Base-by-base conservation (phyloP, 35 echinoderm and acorn worm genomes). In the Lytechinus variegatus region DNA sequence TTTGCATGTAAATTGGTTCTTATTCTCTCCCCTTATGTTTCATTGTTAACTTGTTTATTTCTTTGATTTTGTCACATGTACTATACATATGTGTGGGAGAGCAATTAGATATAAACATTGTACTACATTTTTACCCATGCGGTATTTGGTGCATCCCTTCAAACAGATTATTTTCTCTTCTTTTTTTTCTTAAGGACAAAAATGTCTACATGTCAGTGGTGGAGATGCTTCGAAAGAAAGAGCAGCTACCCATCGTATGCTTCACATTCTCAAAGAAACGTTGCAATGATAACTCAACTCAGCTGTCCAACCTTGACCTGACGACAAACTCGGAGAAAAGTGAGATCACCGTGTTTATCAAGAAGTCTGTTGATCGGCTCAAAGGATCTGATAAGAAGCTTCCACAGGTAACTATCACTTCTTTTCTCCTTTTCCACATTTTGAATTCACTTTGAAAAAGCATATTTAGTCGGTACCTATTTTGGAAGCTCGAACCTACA, bases 201-300 rank as follows among this genome's bases (percentile, higher is more conserved):
- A 96, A 94, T 60, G 97, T 99, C 5, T 99, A 97, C 55, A 89
- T 98, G 54, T 99, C 98, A 11, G 71, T 99, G 12, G 89, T 99
- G 27, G 97, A 96, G 14, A 99, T 99, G 98, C 94, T 99, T 53
- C 27, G 96, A 54, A 99, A 99, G 94, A 99, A 95, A 71, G 96
- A 98, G 9, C 96, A 97, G 95, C 97, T 99, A 4, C 98, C 98
- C 3, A 94, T 99, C 12, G 98, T 99, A 5, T 96, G 91, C 12
- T 99, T 99, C 54, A 99, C 98, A 8, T 97, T 99, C 95, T 99
- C 98, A 55, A 99, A 99, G 96, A 99, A 97, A 55, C 97, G 97
- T 54, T 99, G 98, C 53, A 97, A 99, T 52, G 97, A 97, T 13
- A 99, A 99, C 60, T 95, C 98, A 1, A 21, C 94, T 52, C 58